Evolutionary conservation across 2,113 vertebrate genomes (phyloP).

Genomic region (Pelusios castaneus): DNA sequence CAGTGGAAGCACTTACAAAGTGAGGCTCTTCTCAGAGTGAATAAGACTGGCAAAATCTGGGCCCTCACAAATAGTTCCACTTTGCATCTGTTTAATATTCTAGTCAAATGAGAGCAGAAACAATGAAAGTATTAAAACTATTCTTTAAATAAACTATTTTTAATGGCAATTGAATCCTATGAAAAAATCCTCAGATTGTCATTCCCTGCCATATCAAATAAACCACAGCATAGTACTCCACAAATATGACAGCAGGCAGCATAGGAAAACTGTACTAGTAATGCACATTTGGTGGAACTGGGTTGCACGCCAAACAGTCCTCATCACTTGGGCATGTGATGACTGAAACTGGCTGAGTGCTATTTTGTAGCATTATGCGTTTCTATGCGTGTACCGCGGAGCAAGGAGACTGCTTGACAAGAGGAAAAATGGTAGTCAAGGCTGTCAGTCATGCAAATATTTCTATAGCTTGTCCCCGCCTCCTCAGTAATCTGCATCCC

Average conservation of each 20-base stretch:
- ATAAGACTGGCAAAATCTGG: not conserved
- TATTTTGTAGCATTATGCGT: slow-evolving; percentile 18
- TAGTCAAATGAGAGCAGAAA: not conserved
- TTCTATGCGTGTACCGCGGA: not conserved
- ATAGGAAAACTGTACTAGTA: not conserved
- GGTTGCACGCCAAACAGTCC: not conserved
- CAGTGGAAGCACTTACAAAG: not conserved
- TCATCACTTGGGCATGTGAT: not conserved
- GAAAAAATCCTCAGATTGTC: not conserved
- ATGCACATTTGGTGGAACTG: not conserved
- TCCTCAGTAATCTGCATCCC: not conserved
- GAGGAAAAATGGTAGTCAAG: slow-evolving; percentile 7
- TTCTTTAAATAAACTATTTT: not conserved
- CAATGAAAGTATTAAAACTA: rapidly evolving
- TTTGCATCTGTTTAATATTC: not conserved
- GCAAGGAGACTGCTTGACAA: not conserved
- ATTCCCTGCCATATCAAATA: not conserved
- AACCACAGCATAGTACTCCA: not conserved
- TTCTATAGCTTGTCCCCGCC: not conserved
- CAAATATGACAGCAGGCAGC: not conserved
- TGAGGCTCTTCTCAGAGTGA: not conserved
- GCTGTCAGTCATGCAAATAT: slow-evolving; percentile 7
- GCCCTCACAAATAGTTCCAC: not conserved
- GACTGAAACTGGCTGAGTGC: not conserved
- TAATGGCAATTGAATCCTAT: not conserved